Evolutionary conservation across 2,113 vertebrate species (phyloP).

Genomic region (Nannospalax galili): DNA sequence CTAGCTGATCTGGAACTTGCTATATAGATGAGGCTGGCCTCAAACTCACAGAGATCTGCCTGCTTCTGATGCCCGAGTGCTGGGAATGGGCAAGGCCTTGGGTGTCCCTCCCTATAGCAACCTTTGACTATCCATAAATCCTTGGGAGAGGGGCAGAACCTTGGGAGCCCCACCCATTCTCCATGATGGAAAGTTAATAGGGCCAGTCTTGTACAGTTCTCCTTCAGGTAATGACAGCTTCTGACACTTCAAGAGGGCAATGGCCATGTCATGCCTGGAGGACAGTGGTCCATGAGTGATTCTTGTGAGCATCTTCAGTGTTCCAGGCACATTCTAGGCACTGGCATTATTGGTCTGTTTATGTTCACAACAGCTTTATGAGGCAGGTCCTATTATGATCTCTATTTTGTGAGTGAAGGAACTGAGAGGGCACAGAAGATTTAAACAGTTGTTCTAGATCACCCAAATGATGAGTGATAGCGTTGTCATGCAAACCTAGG

Average conservation of each 20-base stretch:
- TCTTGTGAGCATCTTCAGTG: not conserved
- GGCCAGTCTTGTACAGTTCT: not conserved
- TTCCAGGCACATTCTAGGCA: not conserved
- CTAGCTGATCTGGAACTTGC: too few species aligned
- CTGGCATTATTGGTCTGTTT: not conserved
- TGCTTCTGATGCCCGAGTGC: too few species aligned
- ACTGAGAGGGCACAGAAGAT: not conserved
- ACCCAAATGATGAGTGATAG: not conserved
- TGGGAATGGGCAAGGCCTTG: too few species aligned
- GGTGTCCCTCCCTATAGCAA: too few species aligned
- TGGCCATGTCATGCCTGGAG: not conserved
- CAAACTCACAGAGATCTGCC: too few species aligned
- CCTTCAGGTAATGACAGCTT: not conserved
- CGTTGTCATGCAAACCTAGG: not conserved
- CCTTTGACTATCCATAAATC: too few species aligned
- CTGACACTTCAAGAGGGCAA: not conserved
- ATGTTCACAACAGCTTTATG: accelerated
- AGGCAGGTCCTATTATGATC: not conserved
- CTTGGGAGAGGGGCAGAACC: too few species aligned
- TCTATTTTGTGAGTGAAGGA: not conserved
- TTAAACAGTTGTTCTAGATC: not conserved
- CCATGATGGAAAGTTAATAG: not conserved
- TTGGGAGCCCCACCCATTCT: not conserved
- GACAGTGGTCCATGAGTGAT: not conserved
- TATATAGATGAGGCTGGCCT: too few species aligned